These are phyloP conservation scores for Drosophila funebris DNA, from an alignment of 1,140 invertebrate species.

Conservation along the genomic window DNA sequence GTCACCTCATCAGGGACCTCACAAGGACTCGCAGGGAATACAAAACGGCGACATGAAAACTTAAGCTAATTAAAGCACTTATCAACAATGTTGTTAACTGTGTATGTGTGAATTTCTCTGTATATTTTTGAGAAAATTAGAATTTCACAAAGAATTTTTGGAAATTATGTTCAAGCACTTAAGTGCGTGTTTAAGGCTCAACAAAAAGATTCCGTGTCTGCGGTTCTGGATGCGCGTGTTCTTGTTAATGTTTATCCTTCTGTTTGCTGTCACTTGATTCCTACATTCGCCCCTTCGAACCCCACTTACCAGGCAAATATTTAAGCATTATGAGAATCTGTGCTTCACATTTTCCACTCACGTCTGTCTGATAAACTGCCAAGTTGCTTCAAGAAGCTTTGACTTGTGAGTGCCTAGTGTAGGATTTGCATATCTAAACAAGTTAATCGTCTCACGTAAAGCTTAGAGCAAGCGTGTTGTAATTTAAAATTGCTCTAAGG, in stretches of 20 bases:
- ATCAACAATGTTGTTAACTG: conserved; percentile 30
- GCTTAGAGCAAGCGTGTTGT: conserved; percentile 9
- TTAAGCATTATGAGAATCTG: conserved; percentile 51
- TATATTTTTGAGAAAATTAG: conserved; percentile 43
- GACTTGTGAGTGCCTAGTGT: conserved; percentile 17
- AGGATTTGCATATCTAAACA: conserved; percentile 60
- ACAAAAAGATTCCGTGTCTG: conserved; percentile 9
- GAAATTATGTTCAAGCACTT: conserved; percentile 42
- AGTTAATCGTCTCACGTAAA: conserved; percentile 54
- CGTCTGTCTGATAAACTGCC: conserved; percentile 22
- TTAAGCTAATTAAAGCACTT: conserved; percentile 70
- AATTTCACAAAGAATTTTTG: conserved; percentile 42
- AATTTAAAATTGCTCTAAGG: conserved; percentile 15
- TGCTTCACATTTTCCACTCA: not conserved
- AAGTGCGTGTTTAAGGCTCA: conserved; percentile 47
- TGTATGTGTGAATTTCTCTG: not conserved
- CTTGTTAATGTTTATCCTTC: conserved; percentile 20
- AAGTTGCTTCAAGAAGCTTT: conserved; percentile 33
- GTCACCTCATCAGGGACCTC: conserved; percentile 45
- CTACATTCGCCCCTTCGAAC: conserved; percentile 2
- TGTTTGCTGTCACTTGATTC: conserved; percentile 50
- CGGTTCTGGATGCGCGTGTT: not conserved
- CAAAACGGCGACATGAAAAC: conserved; percentile 57
- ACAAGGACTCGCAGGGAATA: conserved; percentile 26
- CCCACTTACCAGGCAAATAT: conserved; percentile 56